Percentiles rank a stretch among this genome's conserved stretches.
These are phyloP conservation scores for Hoplias malabaricus DNA, from an alignment of 2,113 vertebrate species.

Conservation along the genomic window DNA sequence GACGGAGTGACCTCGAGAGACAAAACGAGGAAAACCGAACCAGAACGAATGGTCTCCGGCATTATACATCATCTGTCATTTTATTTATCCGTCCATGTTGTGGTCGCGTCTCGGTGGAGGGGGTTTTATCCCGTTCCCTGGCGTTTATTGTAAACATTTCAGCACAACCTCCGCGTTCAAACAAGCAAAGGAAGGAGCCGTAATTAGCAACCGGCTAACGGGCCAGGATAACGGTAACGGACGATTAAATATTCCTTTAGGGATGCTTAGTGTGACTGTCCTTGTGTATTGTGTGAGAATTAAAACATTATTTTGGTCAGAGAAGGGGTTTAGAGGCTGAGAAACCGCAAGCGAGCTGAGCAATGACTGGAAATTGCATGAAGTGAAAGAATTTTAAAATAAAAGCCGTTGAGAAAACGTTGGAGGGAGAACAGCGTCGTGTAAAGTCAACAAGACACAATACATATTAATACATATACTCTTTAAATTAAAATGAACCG, in stretches of 20 bases:
- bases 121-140: too few relatives aligned
- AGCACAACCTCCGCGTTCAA: background rate
- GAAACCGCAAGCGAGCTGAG: too few relatives aligned
- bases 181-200: background rate
- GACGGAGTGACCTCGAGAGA: background rate
- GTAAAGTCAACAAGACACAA: too few relatives aligned
- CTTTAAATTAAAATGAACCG: too few relatives aligned
- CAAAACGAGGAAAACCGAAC: background rate
- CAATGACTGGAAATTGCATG: too few relatives aligned
- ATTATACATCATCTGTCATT: background rate
- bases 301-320: background rate
- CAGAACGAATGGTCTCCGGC: background rate
- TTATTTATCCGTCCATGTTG: background rate
- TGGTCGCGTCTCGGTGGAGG: background rate
- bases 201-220: background rate
- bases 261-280: background rate
- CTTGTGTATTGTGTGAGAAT: background rate
- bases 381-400: too few relatives aligned
- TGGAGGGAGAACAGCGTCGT: too few relatives aligned
- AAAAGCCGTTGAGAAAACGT: too few relatives aligned
- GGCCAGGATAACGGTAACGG: background rate
- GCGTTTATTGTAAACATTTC: too few relatives aligned
- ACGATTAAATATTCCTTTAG: too few relatives aligned
- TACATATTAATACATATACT: too few relatives aligned
- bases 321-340: background rate